Evolutionary conservation across 1,140 invertebrate genomes (phyloP), one percentile per base, ranked within the genome.

Genomic region (Lepidurus apus): DNA sequence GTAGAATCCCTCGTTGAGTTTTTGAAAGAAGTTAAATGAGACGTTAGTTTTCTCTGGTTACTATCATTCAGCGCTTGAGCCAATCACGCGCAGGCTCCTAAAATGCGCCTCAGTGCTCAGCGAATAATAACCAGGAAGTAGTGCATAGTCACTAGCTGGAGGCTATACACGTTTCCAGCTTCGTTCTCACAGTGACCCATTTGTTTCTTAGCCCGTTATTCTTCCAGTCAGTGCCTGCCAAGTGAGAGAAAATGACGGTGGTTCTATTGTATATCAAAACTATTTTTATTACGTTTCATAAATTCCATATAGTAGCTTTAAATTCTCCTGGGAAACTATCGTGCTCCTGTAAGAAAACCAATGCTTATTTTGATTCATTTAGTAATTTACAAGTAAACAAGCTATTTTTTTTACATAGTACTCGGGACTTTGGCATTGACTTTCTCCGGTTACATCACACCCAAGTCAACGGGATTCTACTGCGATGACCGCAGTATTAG

Each of bases 401-500:
- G 7, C 13, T 17, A 17, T n/a, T 13, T 65, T 65, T 65, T 65
- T 65, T 21, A 3, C 4, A 4, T 34, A 65, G 53, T 65, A 17
- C 53, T 65, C 6, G 53, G 53, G 8, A 65, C 17, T 65, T 4
- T 65, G 21, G 53, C 53, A 3, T 65, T 65, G 17, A n/a, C 17
- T 8, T 65, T n/a, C 13, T 65, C 53, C 17, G 53, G 21, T 3
- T 65, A 65, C 21, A 21, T 65, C 5, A 65, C 10, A 65, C 53
- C 53, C 53, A 65, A 65, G 21, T 65, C 53, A 13, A 65, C 74
- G 17, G 90, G 90, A 1, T 91, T 90, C 81, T 86, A 84, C 42
- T 91, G 90, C 82, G 88, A 89, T 78, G 90, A 91, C 81, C 89
- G 89, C 1, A 87, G 87, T 76, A 85, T 91, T 26, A 89, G 88